Base-by-base conservation (phyloP, 2,888 invertebrate genomes). In the Clostera curtula region DNA sequence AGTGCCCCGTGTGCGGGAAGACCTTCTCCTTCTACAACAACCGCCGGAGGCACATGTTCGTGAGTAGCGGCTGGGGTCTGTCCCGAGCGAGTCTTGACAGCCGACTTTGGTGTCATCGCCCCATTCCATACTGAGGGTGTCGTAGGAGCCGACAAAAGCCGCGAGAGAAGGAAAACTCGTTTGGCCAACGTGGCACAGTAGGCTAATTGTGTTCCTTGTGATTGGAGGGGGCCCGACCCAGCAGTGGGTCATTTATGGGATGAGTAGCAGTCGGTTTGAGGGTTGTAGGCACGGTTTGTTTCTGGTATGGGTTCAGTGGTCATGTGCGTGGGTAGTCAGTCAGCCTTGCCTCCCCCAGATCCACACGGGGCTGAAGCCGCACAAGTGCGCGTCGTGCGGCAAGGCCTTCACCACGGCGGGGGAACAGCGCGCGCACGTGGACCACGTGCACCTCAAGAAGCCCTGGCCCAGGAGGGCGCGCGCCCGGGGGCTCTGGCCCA, bases 21-120 rank as follows among this genome's bases (percentile, higher is more conserved):
- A 70, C 72, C 38, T 82, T 82, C 40, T 72, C 77, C 0, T 76
- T 74, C 58, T 74, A 57, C 37, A 79, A 76, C 31, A 82, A 82
- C 31, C 30, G 80, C 1, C 25, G 72, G n/a, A 18, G 80, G 19
- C 80, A 82, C 11, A 82, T 82, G 80, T 79, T 79, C 51, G 80
- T 80, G 23, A 74, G 79, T 76, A 27, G 18, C 7, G 4, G 5
- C 11, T 10, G 9, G 18, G 18, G 18, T 4, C 5, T 18, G 3
- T n/a, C 3, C 8, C 3, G 3, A n/a, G 3, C 11, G 6, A 9
- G 11, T 8, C 5, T 11, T 8, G 18, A 19, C 9, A 14, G 11
- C 10, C 18, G n/a, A n/a, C n/a, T n/a, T n/a, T n/a, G n/a, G n/a
- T n/a, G n/a, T n/a, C n/a, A n/a, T n/a, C n/a, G n/a, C n/a, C n/a